Conservation (phyloP, 2,113 vertebrate species). For the Grallaria varia region DNA sequence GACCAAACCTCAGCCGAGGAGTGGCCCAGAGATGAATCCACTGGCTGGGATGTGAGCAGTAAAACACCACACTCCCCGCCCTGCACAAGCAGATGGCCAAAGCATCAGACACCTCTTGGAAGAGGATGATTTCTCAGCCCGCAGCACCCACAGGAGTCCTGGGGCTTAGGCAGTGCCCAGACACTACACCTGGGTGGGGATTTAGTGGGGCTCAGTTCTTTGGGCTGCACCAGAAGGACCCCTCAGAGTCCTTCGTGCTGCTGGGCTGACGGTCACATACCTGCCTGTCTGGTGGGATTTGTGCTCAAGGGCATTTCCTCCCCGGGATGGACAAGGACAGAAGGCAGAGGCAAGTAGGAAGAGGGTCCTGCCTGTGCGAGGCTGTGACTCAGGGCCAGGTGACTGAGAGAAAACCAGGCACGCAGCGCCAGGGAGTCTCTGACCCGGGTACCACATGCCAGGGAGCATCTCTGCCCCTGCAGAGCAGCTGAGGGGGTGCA, state of each 20-base stretch:
- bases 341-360: not conserved
- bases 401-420: not conserved
- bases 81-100: not conserved
- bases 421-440: not conserved
- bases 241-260: not conserved
- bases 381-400: not conserved
- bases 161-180: not conserved
- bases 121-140: not conserved
- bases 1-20: not conserved
- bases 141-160: not conserved
- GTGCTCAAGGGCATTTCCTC: not conserved
- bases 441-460: not conserved
- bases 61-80: not conserved
- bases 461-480: not conserved
- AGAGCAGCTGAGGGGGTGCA: not conserved
- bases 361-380: not conserved
- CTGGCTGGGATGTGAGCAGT: not conserved
- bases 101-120: not conserved
- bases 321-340: not conserved
- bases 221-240: not conserved
- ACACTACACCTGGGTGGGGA: fast-evolving
- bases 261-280: fast-evolving
- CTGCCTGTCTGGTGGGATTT: not conserved
- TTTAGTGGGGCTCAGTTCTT: not conserved
- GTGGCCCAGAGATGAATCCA: not conserved